Base-by-base conservation (phyloP, 2,113 vertebrate genomes). In the Tapirus terrestris region DNA sequence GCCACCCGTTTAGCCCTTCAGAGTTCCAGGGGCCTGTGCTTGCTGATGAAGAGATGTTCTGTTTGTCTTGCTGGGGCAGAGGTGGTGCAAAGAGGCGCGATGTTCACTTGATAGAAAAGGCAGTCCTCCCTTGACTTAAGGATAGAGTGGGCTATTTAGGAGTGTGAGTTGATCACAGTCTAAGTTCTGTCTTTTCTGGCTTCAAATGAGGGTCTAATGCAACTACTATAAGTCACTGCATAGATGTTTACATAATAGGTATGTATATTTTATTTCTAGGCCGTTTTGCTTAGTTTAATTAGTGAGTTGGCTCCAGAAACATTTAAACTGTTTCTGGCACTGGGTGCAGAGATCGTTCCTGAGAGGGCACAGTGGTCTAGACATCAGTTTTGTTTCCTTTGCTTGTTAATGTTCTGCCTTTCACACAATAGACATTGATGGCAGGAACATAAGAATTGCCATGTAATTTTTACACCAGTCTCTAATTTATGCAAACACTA, bases 341-440 rank as follows among this genome's bases (percentile, higher is more conserved):
- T 23, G 20, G 82, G 93, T 92, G 43, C 90, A 95, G 89, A 97
- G 98, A 97, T 94, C 60, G 45, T 85, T 68, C 65, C 73, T 83
- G 97, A 81, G 96, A 88, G 97, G 97, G 97, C 97, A 73, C 91
- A 72, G 73, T 93, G 96, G 81, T 97, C 90, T 95, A 89, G 87
- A 97, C 85, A 1, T 91, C 81, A 56, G 95, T 98, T 89, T 92
- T 86, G 21, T 93, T 98, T 95, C 75, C n/a, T 90, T 96, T 98
- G 79, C 72, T 93, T 98, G 88, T 93, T 86, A 91, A 89, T 39
- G 45, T 94, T 96, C 88, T 73, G 58, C 65, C 31, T 94, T 96
- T 94, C 91, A 81, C 96, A 97, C 82, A 97, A 98, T 94, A 96
- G 98, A 89, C 98, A 97, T 91, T 98, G 98, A 98, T 98, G 98